Conservation (phyloP, 1,140 invertebrate species). For the Polypedilum pembai region DNA sequence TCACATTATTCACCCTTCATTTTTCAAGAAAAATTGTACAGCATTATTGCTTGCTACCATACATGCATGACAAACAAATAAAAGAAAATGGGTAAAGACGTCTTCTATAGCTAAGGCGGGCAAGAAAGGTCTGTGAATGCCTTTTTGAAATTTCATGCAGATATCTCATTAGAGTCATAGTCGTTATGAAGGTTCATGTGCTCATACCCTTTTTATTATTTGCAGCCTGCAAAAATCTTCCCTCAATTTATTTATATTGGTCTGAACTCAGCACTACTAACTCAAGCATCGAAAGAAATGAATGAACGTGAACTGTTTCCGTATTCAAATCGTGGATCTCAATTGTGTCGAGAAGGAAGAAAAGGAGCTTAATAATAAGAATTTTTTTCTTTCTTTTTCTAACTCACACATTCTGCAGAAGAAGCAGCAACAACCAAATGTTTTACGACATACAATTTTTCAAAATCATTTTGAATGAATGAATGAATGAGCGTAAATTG, state of each 20-base stretch:
- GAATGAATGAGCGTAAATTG: slow-evolving; percentile 8
- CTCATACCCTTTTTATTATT: not conserved
- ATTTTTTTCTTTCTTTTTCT: not conserved
- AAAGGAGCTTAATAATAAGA: slow-evolving; percentile 13
- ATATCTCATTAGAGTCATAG: slow-evolving; percentile 3
- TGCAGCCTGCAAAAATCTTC: not conserved
- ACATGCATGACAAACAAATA: not conserved
- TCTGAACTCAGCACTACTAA: slow-evolving; percentile 10
- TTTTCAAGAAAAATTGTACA: not conserved
- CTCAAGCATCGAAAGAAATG: not conserved
- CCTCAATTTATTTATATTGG: slow-evolving; percentile 19
- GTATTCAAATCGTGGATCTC: slow-evolving; percentile 25
- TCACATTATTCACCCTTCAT: not conserved
- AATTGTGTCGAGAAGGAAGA: not conserved
- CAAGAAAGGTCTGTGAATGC: not conserved
- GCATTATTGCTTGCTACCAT: not conserved
- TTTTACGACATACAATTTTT: slow-evolving; percentile 16
- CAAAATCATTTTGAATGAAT: not conserved
- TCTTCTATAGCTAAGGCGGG: not conserved
- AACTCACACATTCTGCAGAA: not conserved
- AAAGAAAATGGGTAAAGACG: not conserved
- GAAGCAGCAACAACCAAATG: not conserved
- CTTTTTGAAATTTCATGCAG: slow-evolving; percentile 28
- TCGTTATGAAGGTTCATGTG: not conserved
- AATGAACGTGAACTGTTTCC: slow-evolving; percentile 21